Evolutionary conservation across 2,797 vertebrate species (phyloP).

Genomic region (Rhabdophis nuchalis): DNA sequence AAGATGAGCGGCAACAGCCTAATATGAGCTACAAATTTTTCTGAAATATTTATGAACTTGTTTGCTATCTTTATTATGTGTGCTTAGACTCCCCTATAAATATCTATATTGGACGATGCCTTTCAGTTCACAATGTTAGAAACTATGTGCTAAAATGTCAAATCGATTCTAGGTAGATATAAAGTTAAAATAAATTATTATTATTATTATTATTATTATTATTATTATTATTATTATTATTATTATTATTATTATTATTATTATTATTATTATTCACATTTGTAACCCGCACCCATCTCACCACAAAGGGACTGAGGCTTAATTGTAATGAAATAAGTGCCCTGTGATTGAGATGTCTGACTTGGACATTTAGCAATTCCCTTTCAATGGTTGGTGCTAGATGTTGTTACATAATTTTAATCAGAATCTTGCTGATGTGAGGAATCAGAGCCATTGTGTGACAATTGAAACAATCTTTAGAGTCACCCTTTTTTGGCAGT

Average conservation of each 20-base stretch:
- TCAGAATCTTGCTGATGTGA: neutral
- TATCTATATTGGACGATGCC: neutral
- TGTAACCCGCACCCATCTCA: too few relatives aligned
- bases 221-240: too few relatives aligned
- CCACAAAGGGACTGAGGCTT: too few relatives aligned
- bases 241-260: too few relatives aligned
- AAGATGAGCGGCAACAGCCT: constrained; percentile 17
- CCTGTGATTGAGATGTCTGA: constrained; percentile 14
- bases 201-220: too few relatives aligned
- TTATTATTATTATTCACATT: too few relatives aligned
- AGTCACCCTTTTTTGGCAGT: neutral
- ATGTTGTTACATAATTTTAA: neutral
- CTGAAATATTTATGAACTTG: constrained; percentile 8
- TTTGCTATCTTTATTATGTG: neutral
- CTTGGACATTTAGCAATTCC: neutral
- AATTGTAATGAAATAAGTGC: constrained; percentile 52
- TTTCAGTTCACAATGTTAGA: neutral
- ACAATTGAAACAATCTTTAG: neutral
- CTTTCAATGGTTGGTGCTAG: neutral
- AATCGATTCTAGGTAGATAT: constrained; percentile 42
- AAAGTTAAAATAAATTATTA: constrained; percentile 41
- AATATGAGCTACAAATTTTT: neutral
- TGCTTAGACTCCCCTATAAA: neutral
- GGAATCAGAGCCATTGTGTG: neutral
- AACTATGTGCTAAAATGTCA: constrained; percentile 35